A percentile compares a stretch with the other conserved stretches of the same genome.
Evolutionary conservation across 2,797 vertebrate genomes (phyloP).

Genomic region (Poecile montanus): DNA sequence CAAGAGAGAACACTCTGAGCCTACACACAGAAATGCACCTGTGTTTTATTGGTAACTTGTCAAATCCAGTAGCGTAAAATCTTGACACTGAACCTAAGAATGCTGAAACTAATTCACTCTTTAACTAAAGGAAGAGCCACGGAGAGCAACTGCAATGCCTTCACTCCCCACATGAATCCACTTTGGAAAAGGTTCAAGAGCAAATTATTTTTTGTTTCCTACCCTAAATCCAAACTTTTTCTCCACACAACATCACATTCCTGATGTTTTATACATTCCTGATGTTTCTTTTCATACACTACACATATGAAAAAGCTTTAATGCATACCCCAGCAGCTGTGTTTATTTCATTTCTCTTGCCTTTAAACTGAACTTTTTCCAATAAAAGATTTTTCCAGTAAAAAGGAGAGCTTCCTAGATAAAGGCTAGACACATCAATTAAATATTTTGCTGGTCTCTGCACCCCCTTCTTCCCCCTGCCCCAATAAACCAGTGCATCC

Average conservation of each 20-base stretch:
- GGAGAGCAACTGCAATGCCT: background rate
- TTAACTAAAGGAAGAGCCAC: background rate
- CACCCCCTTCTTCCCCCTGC: background rate
- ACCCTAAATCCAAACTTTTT: background rate
- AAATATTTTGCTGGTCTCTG: background rate
- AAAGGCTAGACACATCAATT: background rate
- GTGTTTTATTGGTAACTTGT: background rate
- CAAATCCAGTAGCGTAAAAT: background rate
- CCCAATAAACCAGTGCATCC: background rate
- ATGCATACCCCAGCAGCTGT: background rate
- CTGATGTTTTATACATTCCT: background rate
- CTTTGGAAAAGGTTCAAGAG: background rate
- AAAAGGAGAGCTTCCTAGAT: background rate
- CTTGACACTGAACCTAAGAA: background rate
- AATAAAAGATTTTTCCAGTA: background rate
- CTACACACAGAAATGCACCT: background rate
- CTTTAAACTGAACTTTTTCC: background rate
- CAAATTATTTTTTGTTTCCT: background rate
- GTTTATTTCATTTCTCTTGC: background rate
- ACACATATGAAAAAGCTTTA: background rate
- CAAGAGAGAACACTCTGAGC: background rate
- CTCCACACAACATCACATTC: background rate
- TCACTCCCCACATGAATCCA: background rate
- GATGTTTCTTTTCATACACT: background rate
- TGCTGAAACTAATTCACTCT: fast-evolving